Evolutionary conservation across 2,113 vertebrate species (phyloP), one percentile per base, ranked within the genome.

Genomic region (Psephotus haematonotus): DNA sequence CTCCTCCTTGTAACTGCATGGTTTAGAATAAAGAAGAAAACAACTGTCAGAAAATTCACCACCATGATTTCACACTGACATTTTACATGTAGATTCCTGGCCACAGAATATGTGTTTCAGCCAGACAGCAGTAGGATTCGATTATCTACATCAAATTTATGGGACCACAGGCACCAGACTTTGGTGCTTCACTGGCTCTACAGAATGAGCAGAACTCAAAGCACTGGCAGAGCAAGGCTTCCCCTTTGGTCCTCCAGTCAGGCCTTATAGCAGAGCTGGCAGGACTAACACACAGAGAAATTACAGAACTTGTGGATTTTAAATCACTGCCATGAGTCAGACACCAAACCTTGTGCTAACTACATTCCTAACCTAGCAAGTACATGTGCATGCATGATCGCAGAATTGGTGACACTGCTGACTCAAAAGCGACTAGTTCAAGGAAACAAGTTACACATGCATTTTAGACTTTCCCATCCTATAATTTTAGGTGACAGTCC

Each of bases 301-400:
- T 2, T n/a, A 49, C 41, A 84, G 41, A 27, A 59, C 18, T 24
- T 37, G 50, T 68, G 74, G 33, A 43, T 27, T 91, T 78, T 44
- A 57, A 74, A 86, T 27, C 35, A 33, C 11, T 50, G 47, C 53
- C 44, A 6, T 6, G 49, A 72, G 18, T 39, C 86, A 91, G 76
- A 67, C 80, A 67, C 53, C 41, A 84, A 86, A 37, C 16, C 41
- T 9, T 46, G 35, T 2, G 11, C 57, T 44, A 57, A 63, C 22
- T 10, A 27, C 82, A 35, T 27, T 75, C 59, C 88, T 64, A 82
- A 4, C 28, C 70, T 10, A 9, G 62, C 60, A 37, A 46, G 27
- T 7, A 47, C 13, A 3, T 1, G 9, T 13, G 29, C 9, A 6
- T 2, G 49, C 28, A 27, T 0, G 1, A 57, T 67, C 0, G 0